phyloP scores from a whole-genome alignment of 1,140 invertebrate genomes.

The Drosophila oshimai region DNA sequence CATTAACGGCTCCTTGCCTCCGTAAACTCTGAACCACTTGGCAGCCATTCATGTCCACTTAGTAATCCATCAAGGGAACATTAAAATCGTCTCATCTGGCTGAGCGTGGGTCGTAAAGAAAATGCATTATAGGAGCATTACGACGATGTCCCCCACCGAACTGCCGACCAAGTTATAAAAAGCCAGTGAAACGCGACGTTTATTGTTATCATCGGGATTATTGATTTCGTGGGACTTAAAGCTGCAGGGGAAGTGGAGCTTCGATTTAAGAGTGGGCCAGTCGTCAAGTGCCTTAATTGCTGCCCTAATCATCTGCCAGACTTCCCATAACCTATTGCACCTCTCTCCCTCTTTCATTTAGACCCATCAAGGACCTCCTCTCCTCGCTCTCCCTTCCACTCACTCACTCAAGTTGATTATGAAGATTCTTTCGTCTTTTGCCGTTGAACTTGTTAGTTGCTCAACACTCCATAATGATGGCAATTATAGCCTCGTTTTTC shows the following conservation, averaged over 20 bases:
- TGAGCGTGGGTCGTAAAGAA: constrained; percentile 47
- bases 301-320: constrained; percentile 68
- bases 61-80: constrained; percentile 60
- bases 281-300: constrained; percentile 62
- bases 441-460: constrained; percentile 61
- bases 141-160: neutral
- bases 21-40: neutral
- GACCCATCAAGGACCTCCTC: constrained; percentile 16
- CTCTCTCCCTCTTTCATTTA: neutral
- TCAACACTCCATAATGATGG: constrained; percentile 83
- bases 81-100: constrained; percentile 26
- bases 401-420: constrained; percentile 56
- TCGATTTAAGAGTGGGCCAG: constrained; percentile 8
- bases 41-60: constrained; percentile 49
- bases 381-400: neutral
- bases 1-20: neutral
- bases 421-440: constrained; percentile 47
- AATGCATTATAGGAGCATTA: constrained; percentile 73
- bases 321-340: constrained; percentile 10
- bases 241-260: neutral
- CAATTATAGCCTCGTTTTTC: constrained; percentile 83
- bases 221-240: constrained; percentile 50
- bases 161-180: constrained; percentile 64
- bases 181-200: constrained; percentile 45
- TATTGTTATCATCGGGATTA: constrained; percentile 39